Evolutionary conservation across 2,888 invertebrate species (phyloP), one percentile per base, ranked within the genome.

Genomic region (Ditula angustiorana): DNA sequence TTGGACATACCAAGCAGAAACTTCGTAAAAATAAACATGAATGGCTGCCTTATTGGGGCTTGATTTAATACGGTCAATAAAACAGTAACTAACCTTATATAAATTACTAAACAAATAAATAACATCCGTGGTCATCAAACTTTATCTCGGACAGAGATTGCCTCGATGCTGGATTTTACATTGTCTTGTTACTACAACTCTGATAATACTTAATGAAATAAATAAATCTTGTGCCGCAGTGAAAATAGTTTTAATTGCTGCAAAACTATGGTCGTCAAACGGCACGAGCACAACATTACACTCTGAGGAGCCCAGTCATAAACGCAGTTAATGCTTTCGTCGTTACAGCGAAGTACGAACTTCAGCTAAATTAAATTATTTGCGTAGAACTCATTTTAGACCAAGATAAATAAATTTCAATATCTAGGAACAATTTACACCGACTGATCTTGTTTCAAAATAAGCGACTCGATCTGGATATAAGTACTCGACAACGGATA

Each of bases 21-120:
- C 92, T 91, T 86, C 82, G 91, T 91, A 92, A 92, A 92, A 92
- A 92, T 92, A 91, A 91, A 92, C 92, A 92, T 90, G 88, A 92
- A 92, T 92, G 90, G 88, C 88, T 90, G 92, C 92, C 92, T 92
- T 91, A 92, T 92, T 92, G 92, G 87, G 87, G 83, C 90, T 88
- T 92, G 92, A 92, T 92, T 92, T 92, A 92, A 92, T 91, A 87
- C 86, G 78, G 77, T 80, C 85, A 91, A 92, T 92, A 92, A 92
- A 92, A 92, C 92, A 88, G 91, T 92, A 90, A 92, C 92, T 90
- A 92, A 92, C 91, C 90, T 89, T 90, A 92, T 90, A 92, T 92
- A 92, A 91, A 92, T 92, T 92, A 91, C 87, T 90, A 86, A 92
- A 90, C 91, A 91, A 91, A 92, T 92, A 92, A 92, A 92, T 91